phyloP scores from a whole-genome alignment of 1,140 invertebrate species.

The Sycophaga agraensis region DNA sequence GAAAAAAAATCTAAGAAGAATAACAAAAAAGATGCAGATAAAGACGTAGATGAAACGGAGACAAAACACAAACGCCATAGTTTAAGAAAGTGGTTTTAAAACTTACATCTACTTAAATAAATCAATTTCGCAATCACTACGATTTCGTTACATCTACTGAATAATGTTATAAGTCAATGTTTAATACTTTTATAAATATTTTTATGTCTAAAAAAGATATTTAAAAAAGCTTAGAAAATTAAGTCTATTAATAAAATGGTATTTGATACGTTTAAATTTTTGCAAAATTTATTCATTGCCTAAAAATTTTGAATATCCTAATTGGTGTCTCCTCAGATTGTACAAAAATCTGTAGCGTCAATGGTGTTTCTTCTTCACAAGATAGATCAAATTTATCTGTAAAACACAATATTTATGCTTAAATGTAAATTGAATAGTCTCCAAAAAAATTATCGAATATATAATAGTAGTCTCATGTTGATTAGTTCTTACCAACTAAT shows the following conservation, averaged over 20 bases:
- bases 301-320: slow-evolving; percentile 45
- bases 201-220: slow-evolving; percentile 31
- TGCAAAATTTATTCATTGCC: slow-evolving; percentile 14
- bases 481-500: slow-evolving; percentile 46
- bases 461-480: slow-evolving; percentile 7
- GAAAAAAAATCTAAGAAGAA: slow-evolving; percentile 49
- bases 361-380: slow-evolving; percentile 38
- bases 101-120: slow-evolving; percentile 3
- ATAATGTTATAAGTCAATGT: slow-evolving; percentile 30
- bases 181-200: slow-evolving; percentile 44
- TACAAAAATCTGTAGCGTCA: slow-evolving; percentile 33
- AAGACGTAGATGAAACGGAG: slow-evolving; percentile 55
- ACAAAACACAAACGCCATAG: slow-evolving; percentile 49
- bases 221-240: slow-evolving; percentile 21
- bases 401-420: too few relatives aligned
- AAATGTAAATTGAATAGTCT: slow-evolving; percentile 33
- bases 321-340: slow-evolving; percentile 38
- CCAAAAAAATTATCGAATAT: slow-evolving; percentile 15
- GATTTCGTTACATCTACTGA: neutral
- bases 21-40: slow-evolving; percentile 54
- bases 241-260: slow-evolving; percentile 17
- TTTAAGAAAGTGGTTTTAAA: slow-evolving; percentile 55
- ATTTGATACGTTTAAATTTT: slow-evolving; percentile 20
- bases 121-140: slow-evolving; percentile 5
- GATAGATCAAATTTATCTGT: slow-evolving; percentile 39